Conservation (phyloP, 2,113 vertebrate species). For the Harpagus bidentatus region DNA sequence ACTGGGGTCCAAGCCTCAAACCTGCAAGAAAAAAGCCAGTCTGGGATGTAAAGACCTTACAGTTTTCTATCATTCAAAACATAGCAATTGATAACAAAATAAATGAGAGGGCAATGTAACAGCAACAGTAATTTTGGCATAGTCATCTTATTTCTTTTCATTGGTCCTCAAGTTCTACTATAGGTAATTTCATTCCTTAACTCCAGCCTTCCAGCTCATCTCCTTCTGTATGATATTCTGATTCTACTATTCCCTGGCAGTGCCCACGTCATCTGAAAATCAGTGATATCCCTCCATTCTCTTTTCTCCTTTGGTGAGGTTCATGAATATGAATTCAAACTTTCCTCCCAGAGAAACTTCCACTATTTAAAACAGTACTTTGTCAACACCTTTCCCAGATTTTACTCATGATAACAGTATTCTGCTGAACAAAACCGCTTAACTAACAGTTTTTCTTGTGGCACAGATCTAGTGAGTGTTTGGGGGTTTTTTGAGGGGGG, state of each 20-base stretch:
- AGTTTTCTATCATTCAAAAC: neutral
- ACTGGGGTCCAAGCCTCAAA: neutral
- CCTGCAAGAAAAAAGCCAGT: neutral
- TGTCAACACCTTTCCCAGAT: neutral
- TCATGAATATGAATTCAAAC: neutral
- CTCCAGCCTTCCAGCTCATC: neutral
- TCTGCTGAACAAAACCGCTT: neutral
- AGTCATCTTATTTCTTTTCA: neutral
- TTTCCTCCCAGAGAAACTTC: neutral
- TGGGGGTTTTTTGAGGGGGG: fast-evolving
- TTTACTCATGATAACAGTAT: neutral
- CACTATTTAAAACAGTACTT: neutral
- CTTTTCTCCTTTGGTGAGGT: neutral
- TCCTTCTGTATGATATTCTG: neutral
- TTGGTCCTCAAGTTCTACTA: neutral
- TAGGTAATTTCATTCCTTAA: neutral
- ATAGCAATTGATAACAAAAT: neutral
- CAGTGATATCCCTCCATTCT: neutral
- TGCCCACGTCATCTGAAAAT: neutral
- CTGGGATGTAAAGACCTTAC: neutral
- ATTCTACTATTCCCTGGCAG: neutral
- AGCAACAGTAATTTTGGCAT: neutral
- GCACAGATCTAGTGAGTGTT: neutral
- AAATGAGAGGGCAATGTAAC: neutral
- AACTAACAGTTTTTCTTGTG: neutral